Evolutionary conservation across 2,113 vertebrate species (phyloP).

Genomic region (Tretioscincus oriximinensis): DNA sequence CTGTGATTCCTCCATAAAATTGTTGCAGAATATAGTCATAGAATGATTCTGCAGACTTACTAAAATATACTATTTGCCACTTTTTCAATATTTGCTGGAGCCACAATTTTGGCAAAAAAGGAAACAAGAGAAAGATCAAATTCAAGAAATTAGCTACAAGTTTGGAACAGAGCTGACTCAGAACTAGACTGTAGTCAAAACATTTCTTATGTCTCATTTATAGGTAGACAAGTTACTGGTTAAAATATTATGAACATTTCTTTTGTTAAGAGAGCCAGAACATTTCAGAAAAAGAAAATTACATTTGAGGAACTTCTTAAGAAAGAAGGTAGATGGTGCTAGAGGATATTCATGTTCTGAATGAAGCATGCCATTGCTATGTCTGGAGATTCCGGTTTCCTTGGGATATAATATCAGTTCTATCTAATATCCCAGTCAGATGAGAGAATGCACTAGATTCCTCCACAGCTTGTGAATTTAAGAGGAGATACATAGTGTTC

Average conservation of each 20-base stretch:
- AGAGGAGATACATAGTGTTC: too few relatives aligned
- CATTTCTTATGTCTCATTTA: background rate
- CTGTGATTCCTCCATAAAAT: too few relatives aligned
- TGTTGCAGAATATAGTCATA: too few relatives aligned
- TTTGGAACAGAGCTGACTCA: background rate
- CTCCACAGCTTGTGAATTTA: too few relatives aligned
- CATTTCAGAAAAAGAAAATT: background rate
- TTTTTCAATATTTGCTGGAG: too few relatives aligned
- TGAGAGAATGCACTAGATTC: background rate
- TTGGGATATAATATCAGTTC: background rate
- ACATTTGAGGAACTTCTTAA: background rate
- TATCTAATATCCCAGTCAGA: background rate
- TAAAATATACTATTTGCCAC: too few relatives aligned
- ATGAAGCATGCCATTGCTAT: background rate
- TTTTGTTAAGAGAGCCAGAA: background rate
- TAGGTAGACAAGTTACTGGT: background rate
- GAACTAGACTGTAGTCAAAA: background rate
- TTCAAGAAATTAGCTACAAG: background rate
- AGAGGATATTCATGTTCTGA: background rate
- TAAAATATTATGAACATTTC: background rate
- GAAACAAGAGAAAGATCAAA: too few relatives aligned
- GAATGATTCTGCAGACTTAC: too few relatives aligned
- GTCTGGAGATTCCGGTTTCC: background rate
- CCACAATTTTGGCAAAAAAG: too few relatives aligned
- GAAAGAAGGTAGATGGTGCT: slow-evolving; percentile 6